Conservation (phyloP, 2,797 vertebrate genomes). For the Sebastes oblongus region DNA sequence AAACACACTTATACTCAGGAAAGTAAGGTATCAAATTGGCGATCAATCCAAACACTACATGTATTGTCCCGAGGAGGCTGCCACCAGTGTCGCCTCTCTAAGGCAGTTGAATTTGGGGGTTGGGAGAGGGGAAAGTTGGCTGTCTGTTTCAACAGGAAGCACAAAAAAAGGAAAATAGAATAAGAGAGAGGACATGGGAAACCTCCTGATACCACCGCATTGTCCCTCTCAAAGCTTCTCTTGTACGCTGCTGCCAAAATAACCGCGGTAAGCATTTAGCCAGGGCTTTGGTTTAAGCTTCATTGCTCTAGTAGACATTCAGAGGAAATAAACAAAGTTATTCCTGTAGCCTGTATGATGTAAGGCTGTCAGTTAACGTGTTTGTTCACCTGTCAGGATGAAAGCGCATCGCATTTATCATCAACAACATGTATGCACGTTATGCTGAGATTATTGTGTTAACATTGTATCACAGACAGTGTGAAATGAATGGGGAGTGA, state of each 20-base stretch:
- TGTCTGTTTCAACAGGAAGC: constrained; percentile 75
- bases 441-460: constrained; percentile 43
- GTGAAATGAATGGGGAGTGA: constrained; percentile 56
- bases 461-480: constrained; percentile 34
- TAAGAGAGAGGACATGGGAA: constrained; percentile 70
- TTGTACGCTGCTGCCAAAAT: constrained; percentile 76
- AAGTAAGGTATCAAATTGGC: constrained; percentile 22
- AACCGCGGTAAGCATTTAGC: constrained; percentile 64
- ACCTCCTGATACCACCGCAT: constrained; percentile 67
- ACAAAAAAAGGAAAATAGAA: constrained; percentile 58
- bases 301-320: constrained; percentile 68
- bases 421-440: constrained; percentile 26
- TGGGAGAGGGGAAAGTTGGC: constrained; percentile 53
- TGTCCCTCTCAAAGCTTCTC: constrained; percentile 77
- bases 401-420: constrained; percentile 39
- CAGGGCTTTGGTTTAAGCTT: constrained; percentile 69
- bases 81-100: constrained; percentile 58
- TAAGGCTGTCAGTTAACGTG: constrained; percentile 44
- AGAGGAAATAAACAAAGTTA: constrained; percentile 71
- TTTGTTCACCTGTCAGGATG: constrained; percentile 75
- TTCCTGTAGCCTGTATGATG: constrained; percentile 58
- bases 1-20: neutral
- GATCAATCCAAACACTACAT: constrained; percentile 68
- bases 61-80: constrained; percentile 61
- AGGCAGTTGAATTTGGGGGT: constrained; percentile 47